Percentiles rank a stretch among this genome's conserved stretches.
Conservation (phyloP, 2,888 invertebrate species). For the Micoletzkya japonica region DNA sequence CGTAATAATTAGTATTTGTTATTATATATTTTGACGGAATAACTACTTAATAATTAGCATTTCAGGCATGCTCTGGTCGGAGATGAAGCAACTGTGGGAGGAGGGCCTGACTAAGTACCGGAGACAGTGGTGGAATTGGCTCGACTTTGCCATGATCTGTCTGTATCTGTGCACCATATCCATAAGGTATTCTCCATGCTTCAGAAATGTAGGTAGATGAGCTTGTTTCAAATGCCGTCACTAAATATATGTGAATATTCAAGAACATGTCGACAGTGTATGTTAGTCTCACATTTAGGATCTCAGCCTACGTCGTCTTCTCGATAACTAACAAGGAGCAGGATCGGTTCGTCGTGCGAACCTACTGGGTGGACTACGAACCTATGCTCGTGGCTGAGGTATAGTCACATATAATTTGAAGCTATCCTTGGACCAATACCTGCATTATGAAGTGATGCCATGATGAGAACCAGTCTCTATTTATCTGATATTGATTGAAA, state of each 20-base stretch:
- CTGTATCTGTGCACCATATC: conserved; percentile 70
- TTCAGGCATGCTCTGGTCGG: conserved; percentile 70
- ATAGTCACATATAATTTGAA: conserved; percentile 45
- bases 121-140: conserved; percentile 71
- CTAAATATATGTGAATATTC: no score
- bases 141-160: conserved; percentile 71
- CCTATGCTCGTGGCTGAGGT: conserved; percentile 69
- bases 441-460: not conserved
- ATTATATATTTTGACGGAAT: not conserved
- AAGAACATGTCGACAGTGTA: no score
- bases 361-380: conserved; percentile 68
- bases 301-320: conserved; percentile 22
- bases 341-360: conserved; percentile 56
- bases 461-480: not conserved
- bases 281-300: not conserved
- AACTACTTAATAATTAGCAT: conserved; percentile 19
- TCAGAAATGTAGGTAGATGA: not conserved
- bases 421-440: conserved; percentile 22
- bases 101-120: conserved; percentile 69
- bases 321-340: not conserved
- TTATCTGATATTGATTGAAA: not conserved
- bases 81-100: conserved; percentile 71
- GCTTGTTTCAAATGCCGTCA: not conserved
- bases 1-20: not conserved
- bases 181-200: conserved; percentile 60